Conservation (phyloP, 1,140 invertebrate genomes). For the Heliconius hermathena region DNA sequence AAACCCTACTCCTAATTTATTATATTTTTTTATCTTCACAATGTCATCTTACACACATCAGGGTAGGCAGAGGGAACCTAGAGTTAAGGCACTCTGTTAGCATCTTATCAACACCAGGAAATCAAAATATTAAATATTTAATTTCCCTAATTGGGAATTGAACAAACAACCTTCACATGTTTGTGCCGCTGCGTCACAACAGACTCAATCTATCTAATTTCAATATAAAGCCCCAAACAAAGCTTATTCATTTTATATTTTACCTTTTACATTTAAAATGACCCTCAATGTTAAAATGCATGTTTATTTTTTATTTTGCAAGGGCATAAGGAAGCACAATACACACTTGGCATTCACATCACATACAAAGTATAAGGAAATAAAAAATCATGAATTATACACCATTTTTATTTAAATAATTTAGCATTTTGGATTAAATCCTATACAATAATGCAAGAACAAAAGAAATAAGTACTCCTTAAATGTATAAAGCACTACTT, state of each 20-base stretch:
- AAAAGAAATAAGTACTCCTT: slow-evolving; percentile 3
- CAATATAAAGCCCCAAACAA: background rate
- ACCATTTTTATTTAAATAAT: background rate
- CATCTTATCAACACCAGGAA: too few relatives aligned
- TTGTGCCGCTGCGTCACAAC: too few relatives aligned
- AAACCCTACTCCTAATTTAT: too few relatives aligned
- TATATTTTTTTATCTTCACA: too few relatives aligned
- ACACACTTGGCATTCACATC: background rate
- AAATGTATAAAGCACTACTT: slow-evolving; percentile 1
- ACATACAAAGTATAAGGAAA: background rate
- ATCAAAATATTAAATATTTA: too few relatives aligned
- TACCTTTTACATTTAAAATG: background rate
- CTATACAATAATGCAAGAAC: background rate
- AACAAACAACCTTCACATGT: too few relatives aligned
- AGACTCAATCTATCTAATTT: too few relatives aligned
- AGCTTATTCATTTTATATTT: background rate
- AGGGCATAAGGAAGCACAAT: background rate
- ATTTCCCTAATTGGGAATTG: too few relatives aligned
- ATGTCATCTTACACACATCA: too few relatives aligned
- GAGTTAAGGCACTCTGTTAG: too few relatives aligned
- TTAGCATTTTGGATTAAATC: background rate
- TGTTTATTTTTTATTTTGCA: background rate
- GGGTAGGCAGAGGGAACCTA: too few relatives aligned
- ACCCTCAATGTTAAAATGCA: background rate
- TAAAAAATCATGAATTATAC: background rate